Evolutionary conservation across 2,888 invertebrate species (phyloP).

Genomic region (Loripinus fragilis): DNA sequence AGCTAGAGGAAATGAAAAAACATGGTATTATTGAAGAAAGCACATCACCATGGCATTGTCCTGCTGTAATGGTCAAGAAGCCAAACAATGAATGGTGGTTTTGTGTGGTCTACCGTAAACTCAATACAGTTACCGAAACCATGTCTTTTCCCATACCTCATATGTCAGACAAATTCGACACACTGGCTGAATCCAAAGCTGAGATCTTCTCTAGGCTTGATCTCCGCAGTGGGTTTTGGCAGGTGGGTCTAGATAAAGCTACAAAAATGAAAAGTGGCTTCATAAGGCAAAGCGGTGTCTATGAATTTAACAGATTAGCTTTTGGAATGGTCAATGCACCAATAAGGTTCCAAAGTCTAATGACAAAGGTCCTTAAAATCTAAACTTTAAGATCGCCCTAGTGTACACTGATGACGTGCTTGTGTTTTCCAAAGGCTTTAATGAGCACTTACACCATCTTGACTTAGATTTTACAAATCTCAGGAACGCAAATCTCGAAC

Average conservation of each 20-base stretch:
- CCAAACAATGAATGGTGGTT: constrained; percentile 11
- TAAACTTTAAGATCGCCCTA: constrained; percentile 24
- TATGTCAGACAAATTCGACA: constrained; percentile 29
- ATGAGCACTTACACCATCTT: constrained; percentile 47
- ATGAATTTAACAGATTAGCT: constrained; percentile 35
- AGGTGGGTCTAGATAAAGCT: constrained; percentile 22
- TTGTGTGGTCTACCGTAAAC: background rate
- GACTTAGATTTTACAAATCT: constrained; percentile 46
- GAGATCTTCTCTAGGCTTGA: constrained; percentile 28
- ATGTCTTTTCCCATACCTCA: constrained; percentile 26
- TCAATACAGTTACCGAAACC: background rate
- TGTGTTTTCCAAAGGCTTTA: constrained; percentile 45
- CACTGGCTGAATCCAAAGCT: constrained; percentile 27
- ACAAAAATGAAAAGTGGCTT: constrained; percentile 40
- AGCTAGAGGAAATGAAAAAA: no score
- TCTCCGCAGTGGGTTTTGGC: constrained; percentile 36
- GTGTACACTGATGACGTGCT: constrained; percentile 62
- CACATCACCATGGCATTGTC: no score
- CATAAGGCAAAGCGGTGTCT: constrained; percentile 29
- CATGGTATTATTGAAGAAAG: no score
- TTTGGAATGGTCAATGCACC: constrained; percentile 36
- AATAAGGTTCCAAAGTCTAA: constrained; percentile 29
- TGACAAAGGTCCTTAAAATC: constrained; percentile 37
- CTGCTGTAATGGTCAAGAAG: background rate
- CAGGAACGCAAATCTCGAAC: constrained; percentile 47